Evolutionary conservation across 2,888 invertebrate genomes (phyloP).

Genomic region (Drosophila neonasuta): DNA sequence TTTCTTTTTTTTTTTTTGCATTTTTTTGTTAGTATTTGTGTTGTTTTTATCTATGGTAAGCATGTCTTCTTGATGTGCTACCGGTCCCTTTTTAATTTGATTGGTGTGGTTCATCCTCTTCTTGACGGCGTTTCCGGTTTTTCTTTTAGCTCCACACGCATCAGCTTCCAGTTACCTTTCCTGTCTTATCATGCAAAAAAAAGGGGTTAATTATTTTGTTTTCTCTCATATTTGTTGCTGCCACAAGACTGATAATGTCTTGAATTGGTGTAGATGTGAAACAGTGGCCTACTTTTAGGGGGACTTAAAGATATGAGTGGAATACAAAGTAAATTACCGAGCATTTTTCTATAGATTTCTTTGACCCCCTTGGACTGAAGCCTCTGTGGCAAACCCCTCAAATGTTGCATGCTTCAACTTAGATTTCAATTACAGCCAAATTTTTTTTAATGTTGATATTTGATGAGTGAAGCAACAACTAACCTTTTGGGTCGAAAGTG

Average conservation of each 20-base stretch:
- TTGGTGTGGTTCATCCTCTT: constrained; percentile 57
- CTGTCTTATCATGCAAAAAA: constrained; percentile 13
- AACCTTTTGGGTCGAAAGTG: constrained; percentile 55
- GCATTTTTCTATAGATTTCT: not conserved
- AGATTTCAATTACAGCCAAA: constrained; percentile 50
- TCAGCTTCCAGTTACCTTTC: constrained; percentile 50
- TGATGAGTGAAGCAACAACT: constrained; percentile 28
- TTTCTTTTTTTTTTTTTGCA: constrained; percentile 17
- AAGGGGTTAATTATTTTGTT: constrained; percentile 65
- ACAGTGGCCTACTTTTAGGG: constrained; percentile 20
- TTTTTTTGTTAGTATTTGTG: constrained; percentile 34
- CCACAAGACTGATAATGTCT: constrained; percentile 23
- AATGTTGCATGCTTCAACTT: constrained; percentile 32
- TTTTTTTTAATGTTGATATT: constrained; percentile 10
- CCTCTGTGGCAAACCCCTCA: constrained; percentile 18
- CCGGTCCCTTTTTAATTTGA: constrained; percentile 68
- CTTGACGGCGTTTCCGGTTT: constrained; percentile 56
- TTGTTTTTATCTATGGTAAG: constrained; percentile 52
- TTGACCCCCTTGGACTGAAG: not conserved
- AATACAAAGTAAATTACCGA: too few relatives aligned
- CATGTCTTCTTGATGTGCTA: constrained; percentile 60
- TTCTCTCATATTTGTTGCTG: constrained; percentile 63
- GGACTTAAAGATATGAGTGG: not conserved
- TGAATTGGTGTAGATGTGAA: not conserved
- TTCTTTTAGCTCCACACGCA: constrained; percentile 19